Evolutionary conservation across 2,797 vertebrate genomes (phyloP).

Genomic region (Mustela erminea): DNA sequence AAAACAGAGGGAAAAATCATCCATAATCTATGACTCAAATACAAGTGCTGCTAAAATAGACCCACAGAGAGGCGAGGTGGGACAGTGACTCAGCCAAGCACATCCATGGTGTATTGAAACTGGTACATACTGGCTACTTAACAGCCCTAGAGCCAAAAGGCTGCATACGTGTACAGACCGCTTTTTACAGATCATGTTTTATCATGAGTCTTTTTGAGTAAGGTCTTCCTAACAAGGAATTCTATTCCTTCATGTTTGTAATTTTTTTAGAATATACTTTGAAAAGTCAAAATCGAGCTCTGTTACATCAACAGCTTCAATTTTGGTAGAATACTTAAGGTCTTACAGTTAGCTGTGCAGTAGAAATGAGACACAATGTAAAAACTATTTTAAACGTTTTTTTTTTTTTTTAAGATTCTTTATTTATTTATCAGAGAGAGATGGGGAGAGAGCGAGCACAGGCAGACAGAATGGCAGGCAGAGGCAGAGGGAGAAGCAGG

Average conservation of each 20-base stretch:
- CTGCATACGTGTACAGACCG: background rate
- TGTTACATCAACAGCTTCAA: constrained; percentile 27
- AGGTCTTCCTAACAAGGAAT: background rate
- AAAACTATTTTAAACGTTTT: constrained; percentile 66
- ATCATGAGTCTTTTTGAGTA: background rate
- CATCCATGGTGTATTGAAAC: background rate
- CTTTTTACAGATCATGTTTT: background rate
- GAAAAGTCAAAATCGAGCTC: constrained; percentile 54
- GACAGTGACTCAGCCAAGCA: too few relatives aligned
- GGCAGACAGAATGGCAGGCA: too few relatives aligned
- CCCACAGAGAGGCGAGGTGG: background rate
- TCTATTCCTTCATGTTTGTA: background rate
- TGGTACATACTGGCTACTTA: background rate
- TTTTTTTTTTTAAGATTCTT: too few relatives aligned
- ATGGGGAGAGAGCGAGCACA: too few relatives aligned
- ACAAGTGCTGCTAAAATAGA: background rate
- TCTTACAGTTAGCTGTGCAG: background rate
- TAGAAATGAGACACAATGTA: constrained; percentile 21
- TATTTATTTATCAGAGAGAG: too few relatives aligned
- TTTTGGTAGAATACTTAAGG: background rate
- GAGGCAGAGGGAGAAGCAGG: too few relatives aligned
- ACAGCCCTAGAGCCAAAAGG: background rate
- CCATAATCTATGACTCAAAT: background rate
- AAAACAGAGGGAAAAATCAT: background rate
- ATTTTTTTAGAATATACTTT: background rate